Conservation (phyloP, 2,113 vertebrate species). For the Bujurquina vittata region DNA sequence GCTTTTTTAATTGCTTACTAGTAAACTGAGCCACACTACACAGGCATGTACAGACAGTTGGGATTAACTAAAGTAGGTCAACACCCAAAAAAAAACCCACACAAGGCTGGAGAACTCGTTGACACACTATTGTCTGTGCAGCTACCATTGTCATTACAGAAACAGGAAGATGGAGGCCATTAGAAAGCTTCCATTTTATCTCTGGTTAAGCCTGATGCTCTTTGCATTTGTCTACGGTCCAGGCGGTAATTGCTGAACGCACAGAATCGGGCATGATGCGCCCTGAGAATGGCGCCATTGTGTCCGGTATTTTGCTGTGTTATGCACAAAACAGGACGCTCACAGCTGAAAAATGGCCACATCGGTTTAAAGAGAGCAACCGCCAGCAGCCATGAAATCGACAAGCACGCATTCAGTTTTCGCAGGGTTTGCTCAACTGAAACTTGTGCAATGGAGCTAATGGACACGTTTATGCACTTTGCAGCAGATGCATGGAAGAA, state of each 20-base stretch:
- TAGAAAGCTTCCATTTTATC: constrained; percentile 39
- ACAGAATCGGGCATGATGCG: constrained; percentile 14
- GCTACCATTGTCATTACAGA: constrained; percentile 33
- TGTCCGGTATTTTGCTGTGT: constrained; percentile 19
- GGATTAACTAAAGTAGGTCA: constrained; percentile 43
- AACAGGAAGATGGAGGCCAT: constrained; percentile 47
- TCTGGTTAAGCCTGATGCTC: constrained; percentile 7
- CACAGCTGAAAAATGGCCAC: not conserved
- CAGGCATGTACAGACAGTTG: not conserved
- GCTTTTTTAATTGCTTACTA: not conserved
- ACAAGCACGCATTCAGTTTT: not conserved
- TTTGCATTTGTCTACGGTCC: constrained; percentile 30
- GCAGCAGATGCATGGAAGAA: not conserved
- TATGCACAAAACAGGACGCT: constrained; percentile 10
- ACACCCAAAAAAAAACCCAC: not conserved
- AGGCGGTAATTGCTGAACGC: constrained; percentile 7
- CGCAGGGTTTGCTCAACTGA: not conserved
- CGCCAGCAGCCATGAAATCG: not conserved
- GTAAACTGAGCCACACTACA: not conserved
- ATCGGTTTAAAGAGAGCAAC: not conserved
- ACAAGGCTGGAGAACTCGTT: not conserved
- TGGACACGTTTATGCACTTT: not conserved
- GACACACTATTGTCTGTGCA: constrained; percentile 34
- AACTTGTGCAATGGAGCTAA: not conserved
- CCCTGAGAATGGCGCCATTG: constrained; percentile 7